Conservation (phyloP, 2,888 invertebrate genomes). For the Catotricha subobsoleta region DNA sequence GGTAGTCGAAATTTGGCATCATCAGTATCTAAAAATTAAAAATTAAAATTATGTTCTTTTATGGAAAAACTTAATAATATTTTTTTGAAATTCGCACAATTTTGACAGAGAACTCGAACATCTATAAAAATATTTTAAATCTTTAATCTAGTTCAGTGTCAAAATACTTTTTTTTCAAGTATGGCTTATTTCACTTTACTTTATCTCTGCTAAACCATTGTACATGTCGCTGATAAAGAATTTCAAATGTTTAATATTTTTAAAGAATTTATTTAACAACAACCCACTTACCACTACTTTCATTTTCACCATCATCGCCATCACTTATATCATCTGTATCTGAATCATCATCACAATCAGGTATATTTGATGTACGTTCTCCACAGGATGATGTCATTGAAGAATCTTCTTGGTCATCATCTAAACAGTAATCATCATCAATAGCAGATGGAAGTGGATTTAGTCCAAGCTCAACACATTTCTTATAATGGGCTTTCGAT, state of each 20-base stretch:
- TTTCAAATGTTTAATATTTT: no score
- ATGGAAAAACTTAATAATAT: no score
- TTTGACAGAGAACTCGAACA: not conserved
- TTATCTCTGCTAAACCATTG: no score
- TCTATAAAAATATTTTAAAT: no score
- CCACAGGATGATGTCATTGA: slow-evolving; percentile 21
- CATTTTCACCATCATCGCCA: slow-evolving; percentile 42
- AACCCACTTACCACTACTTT: slow-evolving; percentile 45
- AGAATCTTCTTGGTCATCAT: slow-evolving; percentile 33
- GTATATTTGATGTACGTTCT: slow-evolving; percentile 18
- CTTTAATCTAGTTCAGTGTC: no score
- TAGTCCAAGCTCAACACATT: slow-evolving; percentile 69
- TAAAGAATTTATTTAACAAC: slow-evolving; percentile 2
- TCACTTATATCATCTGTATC: slow-evolving; percentile 49
- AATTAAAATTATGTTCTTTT: no score
- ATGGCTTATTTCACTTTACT: no score
- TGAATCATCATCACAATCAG: slow-evolving; percentile 31
- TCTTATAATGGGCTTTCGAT: slow-evolving; percentile 91
- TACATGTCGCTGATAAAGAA: no score
- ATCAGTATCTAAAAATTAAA: slow-evolving; percentile 36
- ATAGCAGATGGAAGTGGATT: slow-evolving; percentile 50
- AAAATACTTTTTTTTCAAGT: no score
- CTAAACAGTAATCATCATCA: slow-evolving; percentile 43
- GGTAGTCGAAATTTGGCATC: slow-evolving; percentile 50
- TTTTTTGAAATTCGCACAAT: not conserved